Base-by-base conservation (phyloP, 2,113 vertebrate genomes). In the Clarias batrachus region DNA sequence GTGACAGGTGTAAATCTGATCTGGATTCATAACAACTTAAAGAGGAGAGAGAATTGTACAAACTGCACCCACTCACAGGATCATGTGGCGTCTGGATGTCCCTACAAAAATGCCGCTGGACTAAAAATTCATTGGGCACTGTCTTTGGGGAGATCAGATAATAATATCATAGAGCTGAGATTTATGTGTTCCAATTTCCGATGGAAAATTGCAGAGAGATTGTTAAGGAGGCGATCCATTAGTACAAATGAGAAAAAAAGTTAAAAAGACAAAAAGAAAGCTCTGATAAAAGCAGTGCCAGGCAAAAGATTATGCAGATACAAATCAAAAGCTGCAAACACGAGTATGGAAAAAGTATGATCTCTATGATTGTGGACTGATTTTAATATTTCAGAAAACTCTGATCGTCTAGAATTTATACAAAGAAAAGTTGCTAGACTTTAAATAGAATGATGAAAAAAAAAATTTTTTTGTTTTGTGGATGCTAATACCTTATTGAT, bases 11-110 rank as follows among this genome's bases (percentile, higher is more conserved):
- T 85, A 78, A 88, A 77, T 85, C 62, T 78, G n/a, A 63, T 5
- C 57, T 74, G 57, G 77, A 54, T 88, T 85, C 85, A 84, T 88
- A 56, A 84, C 82, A 62, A 19, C 23, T 81, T 27, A 17, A 68
- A 74, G 6, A 81, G 78, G 30, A 82, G 14, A 79, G 73, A 87
- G 37, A 60, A 33, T 62, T 41, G 33, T 62, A 56, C 57, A 87
- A 84, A 62, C 62, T 68, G 48, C 62, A 85, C 62, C 48, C 48
- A 16, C 30, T 11, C 48, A 62, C 33, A 79, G 57, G 81, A 25
- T 27, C 74, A 52, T 56, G 63, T 84, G 65, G 25, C 8, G 21
- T 60, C 68, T 84, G 30, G 57, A 68, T n/a, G 25, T 68, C 27
- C 56, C 12, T 71, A 25, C 25, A 52, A 65, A 71, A 57, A 23